Percentiles rank a stretch among this genome's conserved stretches.
phyloP scores from a whole-genome alignment of 1,140 invertebrate species.

The Pseudomyrmex gracilis region DNA sequence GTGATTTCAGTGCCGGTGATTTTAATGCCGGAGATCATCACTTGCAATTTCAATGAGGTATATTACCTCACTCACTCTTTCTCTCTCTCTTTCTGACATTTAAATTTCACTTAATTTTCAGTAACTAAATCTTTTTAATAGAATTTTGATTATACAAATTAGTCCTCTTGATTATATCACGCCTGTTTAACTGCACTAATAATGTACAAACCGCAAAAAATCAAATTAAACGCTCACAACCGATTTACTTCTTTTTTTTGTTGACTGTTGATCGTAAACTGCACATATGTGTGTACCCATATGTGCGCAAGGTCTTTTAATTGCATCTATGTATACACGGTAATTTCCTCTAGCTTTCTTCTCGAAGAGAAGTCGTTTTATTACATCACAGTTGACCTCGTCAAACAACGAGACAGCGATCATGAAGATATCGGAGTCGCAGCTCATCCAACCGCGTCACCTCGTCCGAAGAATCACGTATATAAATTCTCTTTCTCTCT shows the following conservation, averaged over 20 bases:
- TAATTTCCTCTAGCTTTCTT: slow-evolving; percentile 16
- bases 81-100: too few relatives aligned
- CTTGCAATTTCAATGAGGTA: not conserved
- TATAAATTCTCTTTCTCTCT: slow-evolving; percentile 29
- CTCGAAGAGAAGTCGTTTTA: slow-evolving; percentile 5
- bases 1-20: slow-evolving; percentile 2
- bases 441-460: slow-evolving; percentile 44
- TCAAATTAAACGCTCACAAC: too few relatives aligned
- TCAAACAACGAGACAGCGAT: slow-evolving; percentile 14
- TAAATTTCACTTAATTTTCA: not conserved
- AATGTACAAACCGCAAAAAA: too few relatives aligned
- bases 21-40: slow-evolving; percentile 24
- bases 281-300: not conserved
- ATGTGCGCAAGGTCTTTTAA: not conserved
- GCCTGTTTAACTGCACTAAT: not conserved
- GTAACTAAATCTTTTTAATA: slow-evolving; percentile 13
- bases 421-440: slow-evolving; percentile 46
- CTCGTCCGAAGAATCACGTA: slow-evolving; percentile 25
- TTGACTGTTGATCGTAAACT: not conserved
- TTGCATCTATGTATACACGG: not conserved
- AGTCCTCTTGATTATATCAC: not conserved
- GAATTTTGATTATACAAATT: too few relatives aligned
- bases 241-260: not conserved
- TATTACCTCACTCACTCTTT: too few relatives aligned
- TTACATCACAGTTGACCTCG: slow-evolving; percentile 48